These are phyloP conservation scores for Spodoptera littoralis DNA, from an alignment of 2,888 invertebrate genomes.

Conservation along the genomic window DNA sequence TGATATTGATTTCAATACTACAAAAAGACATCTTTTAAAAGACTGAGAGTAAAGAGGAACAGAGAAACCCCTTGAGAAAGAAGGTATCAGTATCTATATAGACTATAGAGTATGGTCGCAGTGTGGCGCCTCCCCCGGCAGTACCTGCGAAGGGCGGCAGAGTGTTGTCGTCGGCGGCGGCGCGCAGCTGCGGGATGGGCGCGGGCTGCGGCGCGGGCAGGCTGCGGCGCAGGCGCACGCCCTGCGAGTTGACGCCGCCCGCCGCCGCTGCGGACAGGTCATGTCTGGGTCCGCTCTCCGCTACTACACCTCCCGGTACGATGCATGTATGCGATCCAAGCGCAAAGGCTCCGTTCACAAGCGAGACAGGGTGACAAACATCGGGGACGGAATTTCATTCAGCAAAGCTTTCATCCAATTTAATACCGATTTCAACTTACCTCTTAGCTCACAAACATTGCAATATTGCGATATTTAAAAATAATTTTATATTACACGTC, in stretches of 20 bases:
- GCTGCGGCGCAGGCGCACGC: slow-evolving; percentile 94
- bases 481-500: slow-evolving; percentile 60
- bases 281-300: slow-evolving; percentile 67
- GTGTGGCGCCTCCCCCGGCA: slow-evolving; percentile 27
- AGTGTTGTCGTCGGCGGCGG: slow-evolving; percentile 78
- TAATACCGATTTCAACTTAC: slow-evolving; percentile 62
- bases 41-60: background rate
- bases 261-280: slow-evolving; percentile 87
- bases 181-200: slow-evolving; percentile 96
- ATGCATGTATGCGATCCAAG: slow-evolving; percentile 48
- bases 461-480: slow-evolving; percentile 27
- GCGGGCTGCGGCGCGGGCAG: slow-evolving; percentile 94
- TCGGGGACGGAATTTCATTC: slow-evolving; percentile 59
- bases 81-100: background rate
- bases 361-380: slow-evolving; percentile 80
- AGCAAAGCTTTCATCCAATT: slow-evolving; percentile 65
- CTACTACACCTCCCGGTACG: slow-evolving; percentile 22
- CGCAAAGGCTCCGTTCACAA: slow-evolving; percentile 62
- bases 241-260: slow-evolving; percentile 92
- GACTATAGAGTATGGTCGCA: too few relatives aligned
- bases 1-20: too few relatives aligned
- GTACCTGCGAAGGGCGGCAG: slow-evolving; percentile 85
- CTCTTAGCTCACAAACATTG: slow-evolving; percentile 52
- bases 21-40: too few relatives aligned
- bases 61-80: background rate